Evolutionary conservation across 2,797 vertebrate species (phyloP), one percentile per base, ranked within the genome.

Genomic region (Allobates femoralis): DNA sequence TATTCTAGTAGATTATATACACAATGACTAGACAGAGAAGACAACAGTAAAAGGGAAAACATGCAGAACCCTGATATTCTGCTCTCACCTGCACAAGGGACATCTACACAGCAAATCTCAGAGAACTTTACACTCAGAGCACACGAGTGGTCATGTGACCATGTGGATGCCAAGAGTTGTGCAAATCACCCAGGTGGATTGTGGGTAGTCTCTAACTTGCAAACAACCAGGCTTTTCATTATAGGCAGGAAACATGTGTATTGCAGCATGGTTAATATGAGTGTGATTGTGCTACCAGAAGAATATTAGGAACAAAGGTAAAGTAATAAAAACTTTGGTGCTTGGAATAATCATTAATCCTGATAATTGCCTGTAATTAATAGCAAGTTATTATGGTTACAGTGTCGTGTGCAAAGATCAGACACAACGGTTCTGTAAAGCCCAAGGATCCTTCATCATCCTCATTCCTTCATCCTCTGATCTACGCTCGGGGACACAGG

Each of bases 181-280:
- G 71, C 60, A 71, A 80, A 37, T 28, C 12, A 28, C 5, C 26
- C 64, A 30, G 21, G 30, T 66, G 79, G 7, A 78, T 83, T 69
- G n/a, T 83, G 85, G 85, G 80, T 83, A 32, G 18, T 58, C 69
- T 66, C 75, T 50, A 80, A 26, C 82, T 34, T 73, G 55, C 41
- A 77, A 53, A 32, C 62, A 66, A 66, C 34, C 10, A 51, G 26
- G 7, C 16, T 6, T 19, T 60, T 83, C 67, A 18, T 60, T n/a
- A n/a, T 51, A 8, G 23, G 21, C 53, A 78, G 26, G 11, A 23
- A 30, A n/a, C 62, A 30, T 34, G 46, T 2, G n/a, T 41, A 62
- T 46, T 41, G 10, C 11, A 5, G 2, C 2, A 28, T n/a, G 41
- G 8, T 15, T 7, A 58, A n/a, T n/a, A n/a, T 56, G 28, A 56